Evolutionary conservation across 2,888 invertebrate genomes (phyloP).

Genomic region (Branchipolynoe longqiensis): DNA sequence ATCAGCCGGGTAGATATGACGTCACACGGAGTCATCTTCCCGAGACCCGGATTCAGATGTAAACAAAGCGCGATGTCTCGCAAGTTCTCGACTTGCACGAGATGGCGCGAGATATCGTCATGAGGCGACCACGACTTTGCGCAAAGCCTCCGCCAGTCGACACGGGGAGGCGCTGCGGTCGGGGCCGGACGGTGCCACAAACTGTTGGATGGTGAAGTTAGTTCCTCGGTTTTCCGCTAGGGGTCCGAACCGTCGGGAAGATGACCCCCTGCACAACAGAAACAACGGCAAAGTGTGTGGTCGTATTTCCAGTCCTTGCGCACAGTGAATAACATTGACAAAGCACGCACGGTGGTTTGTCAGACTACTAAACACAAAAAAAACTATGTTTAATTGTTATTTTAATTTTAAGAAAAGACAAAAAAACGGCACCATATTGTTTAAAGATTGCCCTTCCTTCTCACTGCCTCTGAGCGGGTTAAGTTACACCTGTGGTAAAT

Average conservation of each 20-base stretch:
- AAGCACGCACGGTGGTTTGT: too few species aligned
- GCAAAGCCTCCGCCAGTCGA: not conserved
- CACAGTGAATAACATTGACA: too few species aligned
- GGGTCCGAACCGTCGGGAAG: constrained; percentile 43
- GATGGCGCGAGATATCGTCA: not conserved
- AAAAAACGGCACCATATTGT: too few species aligned
- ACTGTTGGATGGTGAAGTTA: constrained; percentile 12
- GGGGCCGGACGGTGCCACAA: not conserved
- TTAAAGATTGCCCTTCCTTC: too few species aligned
- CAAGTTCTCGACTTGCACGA: not conserved
- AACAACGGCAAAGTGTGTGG: constrained; percentile 1
- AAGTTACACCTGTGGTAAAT: constrained; percentile 18
- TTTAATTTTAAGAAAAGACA: too few species aligned
- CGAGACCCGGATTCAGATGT: not conserved
- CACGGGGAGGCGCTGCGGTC: not conserved
- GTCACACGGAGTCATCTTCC: constrained; percentile 30
- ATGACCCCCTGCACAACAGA: constrained; percentile 46
- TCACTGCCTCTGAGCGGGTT: not conserved
- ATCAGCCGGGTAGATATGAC: constrained; percentile 27
- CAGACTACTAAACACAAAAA: too few species aligned
- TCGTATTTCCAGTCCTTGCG: too few species aligned
- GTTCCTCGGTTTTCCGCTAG: constrained; percentile 9
- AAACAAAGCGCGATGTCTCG: not conserved
- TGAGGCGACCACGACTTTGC: not conserved
- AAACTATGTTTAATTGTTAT: too few species aligned